Conservation (phyloP, 2,797 vertebrate genomes). For the Argentina silus region DNA sequence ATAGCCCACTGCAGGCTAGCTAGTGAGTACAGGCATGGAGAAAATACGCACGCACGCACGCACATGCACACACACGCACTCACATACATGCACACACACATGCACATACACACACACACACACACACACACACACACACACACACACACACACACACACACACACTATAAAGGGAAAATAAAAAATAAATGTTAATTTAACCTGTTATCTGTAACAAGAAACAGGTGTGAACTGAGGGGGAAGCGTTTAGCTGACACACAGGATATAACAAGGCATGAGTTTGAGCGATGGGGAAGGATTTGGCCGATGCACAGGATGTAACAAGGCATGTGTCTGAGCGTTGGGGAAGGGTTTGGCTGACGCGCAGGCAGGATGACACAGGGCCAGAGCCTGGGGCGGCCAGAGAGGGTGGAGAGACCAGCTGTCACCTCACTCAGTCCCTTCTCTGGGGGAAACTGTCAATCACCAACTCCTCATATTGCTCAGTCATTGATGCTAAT, state of each 20-base stretch:
- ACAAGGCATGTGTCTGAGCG: conserved; percentile 67
- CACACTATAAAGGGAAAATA: conserved; percentile 37
- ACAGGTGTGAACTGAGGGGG: conserved; percentile 48
- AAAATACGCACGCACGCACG: conserved; percentile 31
- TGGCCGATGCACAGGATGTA: conserved; percentile 69
- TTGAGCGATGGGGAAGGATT: conserved; percentile 72
- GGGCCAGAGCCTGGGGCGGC: conserved; percentile 77
- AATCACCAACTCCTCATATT: conserved; percentile 75
- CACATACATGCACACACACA: conserved; percentile 24
- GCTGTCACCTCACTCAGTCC: conserved; percentile 77
- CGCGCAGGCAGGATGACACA: conserved; percentile 63
- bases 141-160: conserved; percentile 1
- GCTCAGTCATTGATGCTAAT: conserved; percentile 78
- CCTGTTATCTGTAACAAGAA: conserved; percentile 57
- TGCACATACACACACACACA: conserved; percentile 14
- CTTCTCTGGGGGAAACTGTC: conserved; percentile 77
- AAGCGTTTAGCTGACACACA: conserved; percentile 66
- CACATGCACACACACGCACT: conserved; percentile 21
- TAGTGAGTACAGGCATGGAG: conserved; percentile 27
- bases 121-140: conserved; percentile 1
- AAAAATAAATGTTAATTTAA: conserved; percentile 54
- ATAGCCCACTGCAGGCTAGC: conserved; percentile 63
- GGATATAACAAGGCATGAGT: conserved; percentile 67
- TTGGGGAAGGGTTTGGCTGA: conserved; percentile 71
- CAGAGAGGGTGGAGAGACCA: conserved; percentile 71